Evolutionary conservation across 2,113 vertebrate genomes (phyloP), one percentile per base, ranked within the genome.

Genomic region (Python bivittatus): DNA sequence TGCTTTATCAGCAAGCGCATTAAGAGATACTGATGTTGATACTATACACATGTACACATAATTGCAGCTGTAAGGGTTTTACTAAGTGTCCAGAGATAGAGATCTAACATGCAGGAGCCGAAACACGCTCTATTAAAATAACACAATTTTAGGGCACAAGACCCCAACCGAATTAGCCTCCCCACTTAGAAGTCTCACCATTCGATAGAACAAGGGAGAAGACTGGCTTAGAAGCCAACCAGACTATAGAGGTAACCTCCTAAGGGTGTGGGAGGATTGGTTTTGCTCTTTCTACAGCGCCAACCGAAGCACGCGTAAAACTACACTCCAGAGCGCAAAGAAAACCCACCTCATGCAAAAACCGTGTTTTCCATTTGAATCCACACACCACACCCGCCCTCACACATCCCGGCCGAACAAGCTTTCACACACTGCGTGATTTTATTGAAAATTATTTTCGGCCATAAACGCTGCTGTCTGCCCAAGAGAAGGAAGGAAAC

Each of bases 1-100:
- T 91, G 58, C 94, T 89, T 89, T 92, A 94, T 94, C 96, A 94
- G 90, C 1, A 83, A 87, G 89, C 1, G 3, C 7, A 54, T 1
- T 90, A 1, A 79, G 92, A 94, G 92, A 92, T 0, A 48, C 79
- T 91, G 95, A 93, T 90, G 93, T 38, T 84, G 91, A 90, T 44
- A 89, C 38, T 93, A 68, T 27, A 94, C 93, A 94, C 86, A 88
- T 17, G 56, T 54, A 88, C 86, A 42, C 83, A 92, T 0, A 1
- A 42, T 92, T 86, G 85, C 15, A 93, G 91, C 93, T 95, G 83
- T 0, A 72, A 95, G 72, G 88, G 38, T 94, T 90, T 93, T 38
- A 92, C 94, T 88, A 92, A 94, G 91, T 93, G 93, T 94, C 94
- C 87, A 88, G 44, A 83, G 90, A 96, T 91, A 94, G 56, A 44